Conservation (phyloP, 64 coral and sea anemone species). For the Hydrozoanthus tunicans region DNA sequence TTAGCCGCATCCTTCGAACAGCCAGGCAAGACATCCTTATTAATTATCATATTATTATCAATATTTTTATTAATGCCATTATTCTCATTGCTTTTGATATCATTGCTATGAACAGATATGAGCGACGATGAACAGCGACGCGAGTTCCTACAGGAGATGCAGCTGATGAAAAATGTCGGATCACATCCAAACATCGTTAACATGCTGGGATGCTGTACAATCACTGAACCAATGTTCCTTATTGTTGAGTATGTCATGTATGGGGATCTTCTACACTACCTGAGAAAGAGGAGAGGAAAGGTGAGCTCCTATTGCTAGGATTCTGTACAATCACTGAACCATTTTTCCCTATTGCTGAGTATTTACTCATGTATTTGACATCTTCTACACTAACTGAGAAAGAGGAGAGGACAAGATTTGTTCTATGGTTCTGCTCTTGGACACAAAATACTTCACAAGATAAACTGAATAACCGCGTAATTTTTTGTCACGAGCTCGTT, state of each 20-base stretch:
- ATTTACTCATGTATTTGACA: not conserved
- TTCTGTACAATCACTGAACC: not conserved
- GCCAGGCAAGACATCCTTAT: no score
- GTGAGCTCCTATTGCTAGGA: not conserved
- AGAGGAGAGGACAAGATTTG: not conserved
- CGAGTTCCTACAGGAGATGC: slow-evolving; percentile 50
- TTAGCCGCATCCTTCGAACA: no score
- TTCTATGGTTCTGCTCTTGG: no score
- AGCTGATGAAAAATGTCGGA: slow-evolving; percentile 44
- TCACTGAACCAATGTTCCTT: slow-evolving; percentile 42
- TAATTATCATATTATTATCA: not conserved
- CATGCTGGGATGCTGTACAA: slow-evolving; percentile 48
- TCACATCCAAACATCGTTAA: slow-evolving; percentile 50
- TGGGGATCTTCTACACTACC: slow-evolving; percentile 49
- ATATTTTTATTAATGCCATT: not conserved
- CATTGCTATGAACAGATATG: slow-evolving; percentile 7
- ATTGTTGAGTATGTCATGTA: slow-evolving; percentile 45
- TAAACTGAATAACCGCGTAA: no score
- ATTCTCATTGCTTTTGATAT: not conserved
- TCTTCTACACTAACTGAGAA: slow-evolving; percentile 20
- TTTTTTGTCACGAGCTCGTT: no score
- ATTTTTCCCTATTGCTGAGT: not conserved
- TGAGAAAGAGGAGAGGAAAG: slow-evolving; percentile 32
- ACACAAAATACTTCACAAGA: no score
- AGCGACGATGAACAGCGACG: slow-evolving; percentile 17